Percentiles rank a stretch among this genome's conserved stretches.
Evolutionary conservation across 2,113 vertebrate species (phyloP).

Genomic region (Dipodomys stephensi): DNA sequence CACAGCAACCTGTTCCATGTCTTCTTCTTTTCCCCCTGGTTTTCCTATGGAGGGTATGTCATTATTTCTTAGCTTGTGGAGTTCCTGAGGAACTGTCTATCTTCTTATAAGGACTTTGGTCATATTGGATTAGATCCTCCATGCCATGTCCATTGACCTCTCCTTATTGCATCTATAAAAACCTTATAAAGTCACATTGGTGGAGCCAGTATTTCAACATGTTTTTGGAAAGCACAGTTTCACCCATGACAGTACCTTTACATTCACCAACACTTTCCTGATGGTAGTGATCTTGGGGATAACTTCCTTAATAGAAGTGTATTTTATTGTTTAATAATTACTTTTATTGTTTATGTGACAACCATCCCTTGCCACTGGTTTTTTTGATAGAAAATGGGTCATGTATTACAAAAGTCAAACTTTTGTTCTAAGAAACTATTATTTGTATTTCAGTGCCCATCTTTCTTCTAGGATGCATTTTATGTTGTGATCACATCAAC

Average conservation of each 20-base stretch:
- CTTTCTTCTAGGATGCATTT: background rate
- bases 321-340: background rate
- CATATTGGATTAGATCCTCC: background rate
- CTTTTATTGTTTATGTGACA: background rate
- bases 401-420: background rate
- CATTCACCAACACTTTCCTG: background rate
- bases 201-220: background rate
- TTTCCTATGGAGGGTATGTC: too few relatives aligned
- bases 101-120: background rate
- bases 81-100: background rate
- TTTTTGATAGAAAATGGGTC: background rate
- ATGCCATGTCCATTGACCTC: accelerated
- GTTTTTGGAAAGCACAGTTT: background rate
- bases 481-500: background rate
- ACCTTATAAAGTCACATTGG: background rate
- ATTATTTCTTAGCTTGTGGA: background rate
- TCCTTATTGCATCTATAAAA: background rate
- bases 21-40: background rate
- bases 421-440: background rate
- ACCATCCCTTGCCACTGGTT: accelerated
- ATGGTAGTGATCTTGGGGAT: background rate
- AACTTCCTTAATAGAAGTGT: background rate
- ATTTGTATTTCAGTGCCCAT: background rate
- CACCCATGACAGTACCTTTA: background rate
- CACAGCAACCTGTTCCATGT: background rate